These are phyloP conservation scores for Rhadinocentrus ornatus DNA, from an alignment of 2,797 vertebrate species.

Conservation along the genomic window DNA sequence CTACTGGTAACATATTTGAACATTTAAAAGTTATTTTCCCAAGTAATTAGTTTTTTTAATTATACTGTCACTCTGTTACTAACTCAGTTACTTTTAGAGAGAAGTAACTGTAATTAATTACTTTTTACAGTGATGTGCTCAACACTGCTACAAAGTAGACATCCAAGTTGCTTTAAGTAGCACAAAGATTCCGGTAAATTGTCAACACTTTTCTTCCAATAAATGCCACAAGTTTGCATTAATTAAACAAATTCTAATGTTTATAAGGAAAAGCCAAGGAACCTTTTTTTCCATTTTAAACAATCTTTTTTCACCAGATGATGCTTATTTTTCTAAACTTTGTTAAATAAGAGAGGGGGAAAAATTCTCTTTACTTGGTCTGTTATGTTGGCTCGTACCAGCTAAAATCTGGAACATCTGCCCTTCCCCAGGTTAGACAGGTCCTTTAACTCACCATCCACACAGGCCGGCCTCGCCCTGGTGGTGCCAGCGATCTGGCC, in stretches of 20 bases:
- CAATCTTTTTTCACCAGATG: not conserved
- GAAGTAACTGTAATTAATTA: too few species aligned
- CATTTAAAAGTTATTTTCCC: too few species aligned
- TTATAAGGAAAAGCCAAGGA: not conserved
- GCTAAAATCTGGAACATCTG: slow-evolving; percentile 8
- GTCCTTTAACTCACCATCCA: slow-evolving; percentile 83
- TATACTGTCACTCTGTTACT: too few species aligned
- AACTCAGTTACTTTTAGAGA: too few species aligned
- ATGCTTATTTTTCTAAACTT: not conserved
- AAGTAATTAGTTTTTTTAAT: too few species aligned
- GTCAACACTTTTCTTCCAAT: too few species aligned
- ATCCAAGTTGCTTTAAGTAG: too few species aligned
- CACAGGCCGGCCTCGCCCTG: slow-evolving; percentile 86
- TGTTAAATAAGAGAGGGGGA: not conserved
- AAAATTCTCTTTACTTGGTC: not conserved
- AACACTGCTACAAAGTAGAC: too few species aligned
- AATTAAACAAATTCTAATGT: not conserved
- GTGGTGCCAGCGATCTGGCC: slow-evolving; percentile 90
- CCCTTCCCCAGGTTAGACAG: not conserved
- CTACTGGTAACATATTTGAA: too few species aligned
- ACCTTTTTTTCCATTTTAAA: not conserved
- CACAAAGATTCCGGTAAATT: too few species aligned
- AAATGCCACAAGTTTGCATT: too few species aligned
- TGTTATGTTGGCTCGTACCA: not conserved
- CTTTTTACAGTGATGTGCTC: too few species aligned